A percentile compares a stretch with the other conserved stretches of the same genome.
These are phyloP conservation scores for Okapia johnstoni DNA, from an alignment of 2,113 vertebrate species.

Conservation along the genomic window DNA sequence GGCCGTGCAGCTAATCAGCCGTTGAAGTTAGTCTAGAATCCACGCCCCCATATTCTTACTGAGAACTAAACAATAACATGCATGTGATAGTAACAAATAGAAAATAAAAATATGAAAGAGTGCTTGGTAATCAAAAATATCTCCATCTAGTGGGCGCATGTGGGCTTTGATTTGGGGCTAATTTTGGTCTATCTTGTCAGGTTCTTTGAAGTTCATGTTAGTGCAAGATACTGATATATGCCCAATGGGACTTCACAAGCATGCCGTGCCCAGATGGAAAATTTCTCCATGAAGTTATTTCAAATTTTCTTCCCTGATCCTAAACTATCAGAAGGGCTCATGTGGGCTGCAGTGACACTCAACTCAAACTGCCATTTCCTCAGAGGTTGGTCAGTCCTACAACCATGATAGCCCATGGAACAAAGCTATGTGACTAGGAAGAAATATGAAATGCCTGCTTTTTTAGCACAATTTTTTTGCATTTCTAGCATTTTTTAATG, in stretches of 20 bases:
- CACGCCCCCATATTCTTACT: background rate
- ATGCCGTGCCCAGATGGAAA: background rate
- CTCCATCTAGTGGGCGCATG: background rate
- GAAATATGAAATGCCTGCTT: background rate
- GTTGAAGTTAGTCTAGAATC: background rate
- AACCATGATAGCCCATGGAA: background rate
- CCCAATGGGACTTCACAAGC: background rate
- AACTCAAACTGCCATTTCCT: background rate
- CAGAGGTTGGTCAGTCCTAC: background rate
- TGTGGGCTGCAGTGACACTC: background rate
- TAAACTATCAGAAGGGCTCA: background rate
- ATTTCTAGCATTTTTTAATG: background rate
- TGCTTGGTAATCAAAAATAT: background rate
- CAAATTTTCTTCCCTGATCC: background rate
- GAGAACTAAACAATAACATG: background rate
- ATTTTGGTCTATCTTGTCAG: background rate
- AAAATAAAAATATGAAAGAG: background rate
- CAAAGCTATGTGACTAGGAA: background rate
- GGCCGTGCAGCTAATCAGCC: background rate
- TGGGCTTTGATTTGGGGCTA: background rate
- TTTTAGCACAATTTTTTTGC: background rate
- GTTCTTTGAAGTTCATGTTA: background rate
- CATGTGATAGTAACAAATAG: background rate
- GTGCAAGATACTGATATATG: background rate
- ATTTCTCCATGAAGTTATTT: background rate